Evolutionary conservation across 2,113 vertebrate genomes (phyloP).

Genomic region (Chelonoidis abingdonii): DNA sequence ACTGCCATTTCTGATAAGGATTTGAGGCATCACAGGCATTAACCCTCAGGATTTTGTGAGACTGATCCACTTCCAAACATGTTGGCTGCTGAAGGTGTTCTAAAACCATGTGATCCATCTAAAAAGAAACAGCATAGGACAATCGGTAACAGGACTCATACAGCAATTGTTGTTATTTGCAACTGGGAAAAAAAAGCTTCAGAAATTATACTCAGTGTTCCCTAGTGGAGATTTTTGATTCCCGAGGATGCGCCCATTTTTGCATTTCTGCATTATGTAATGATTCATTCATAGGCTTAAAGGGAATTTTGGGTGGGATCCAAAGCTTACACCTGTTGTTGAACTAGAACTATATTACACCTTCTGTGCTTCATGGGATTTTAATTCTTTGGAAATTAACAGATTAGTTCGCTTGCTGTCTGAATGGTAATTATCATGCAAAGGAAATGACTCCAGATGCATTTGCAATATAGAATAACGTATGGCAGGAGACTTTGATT

Average conservation of each 20-base stretch:
- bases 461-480: background rate
- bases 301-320: background rate
- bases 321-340: background rate
- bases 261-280: rapidly evolving
- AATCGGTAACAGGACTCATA: background rate
- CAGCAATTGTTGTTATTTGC: background rate
- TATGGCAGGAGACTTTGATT: background rate
- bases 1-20: slow-evolving; percentile 90
- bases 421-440: background rate
- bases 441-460: background rate
- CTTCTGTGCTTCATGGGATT: background rate
- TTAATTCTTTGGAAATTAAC: background rate
- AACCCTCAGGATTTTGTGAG: slow-evolving; percentile 64
- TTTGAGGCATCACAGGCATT: slow-evolving; percentile 79
- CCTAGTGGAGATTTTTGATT: rapidly evolving
- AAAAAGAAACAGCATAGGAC: background rate
- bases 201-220: background rate
- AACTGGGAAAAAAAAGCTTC: background rate
- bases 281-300: background rate
- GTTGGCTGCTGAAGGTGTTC: slow-evolving; percentile 72
- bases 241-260: rapidly evolving
- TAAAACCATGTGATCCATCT: slow-evolving; percentile 86
- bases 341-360: background rate
- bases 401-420: background rate
- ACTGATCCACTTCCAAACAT: slow-evolving; percentile 84